phyloP scores from a whole-genome alignment of 2,113 vertebrate genomes.

The Procapra przewalskii region DNA sequence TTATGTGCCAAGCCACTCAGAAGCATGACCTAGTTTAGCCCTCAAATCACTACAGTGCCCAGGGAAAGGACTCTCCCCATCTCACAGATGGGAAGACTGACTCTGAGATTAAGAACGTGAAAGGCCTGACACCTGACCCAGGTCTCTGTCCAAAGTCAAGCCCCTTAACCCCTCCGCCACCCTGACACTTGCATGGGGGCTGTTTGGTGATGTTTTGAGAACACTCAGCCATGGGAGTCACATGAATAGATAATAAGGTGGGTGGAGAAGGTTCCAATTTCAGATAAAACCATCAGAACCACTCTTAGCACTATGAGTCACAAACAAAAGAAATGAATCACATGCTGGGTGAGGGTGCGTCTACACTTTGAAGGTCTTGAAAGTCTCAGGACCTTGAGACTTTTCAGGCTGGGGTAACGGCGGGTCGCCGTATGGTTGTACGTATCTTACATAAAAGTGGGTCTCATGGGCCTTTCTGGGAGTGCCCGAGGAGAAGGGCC shows the following conservation, averaged over 20 bases:
- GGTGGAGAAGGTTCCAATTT: neutral
- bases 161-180: neutral
- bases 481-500: neutral
- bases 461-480: neutral
- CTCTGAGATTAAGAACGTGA: neutral
- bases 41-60: neutral
- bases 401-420: neutral
- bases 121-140: neutral
- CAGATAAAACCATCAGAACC: neutral
- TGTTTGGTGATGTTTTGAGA: neutral
- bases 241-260: neutral
- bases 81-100: neutral
- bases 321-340: neutral
- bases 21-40: neutral
- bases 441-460: fast-evolving
- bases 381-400: neutral
- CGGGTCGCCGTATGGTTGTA: fast-evolving
- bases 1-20: neutral
- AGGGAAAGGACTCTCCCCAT: neutral
- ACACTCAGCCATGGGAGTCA: neutral
- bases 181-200: neutral
- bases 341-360: neutral
- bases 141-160: neutral
- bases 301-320: neutral
- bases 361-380: neutral